Evolutionary conservation across 2,888 invertebrate genomes (phyloP), one percentile per base, ranked within the genome.

Genomic region (Drosophila setosimentum): DNA sequence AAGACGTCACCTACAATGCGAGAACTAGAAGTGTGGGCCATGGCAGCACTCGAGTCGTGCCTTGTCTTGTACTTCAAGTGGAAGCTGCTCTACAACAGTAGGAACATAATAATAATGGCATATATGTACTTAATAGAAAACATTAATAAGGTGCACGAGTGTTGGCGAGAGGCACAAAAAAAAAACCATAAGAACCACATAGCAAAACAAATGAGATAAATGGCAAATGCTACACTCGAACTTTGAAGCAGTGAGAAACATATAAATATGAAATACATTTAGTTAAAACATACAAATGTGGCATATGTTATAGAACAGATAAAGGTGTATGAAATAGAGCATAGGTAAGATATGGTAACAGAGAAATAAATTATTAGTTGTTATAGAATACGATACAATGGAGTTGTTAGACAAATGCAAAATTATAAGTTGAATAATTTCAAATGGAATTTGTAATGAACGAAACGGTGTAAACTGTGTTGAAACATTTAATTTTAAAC

Each of bases 1-100:
- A 66, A 79, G 60, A 75, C 50, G 55, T 67, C 61, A 54, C 48
- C 71, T 71, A 76, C 80, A 76, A 57, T 33, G 55, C 49, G 51
- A 30, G 54, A 53, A 53, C 37, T 27, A 35, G 54, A 54, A 35
- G 35, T 66, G 64, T 61, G 64, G 61, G 67, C 61, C 49, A 6
- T 13, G 3, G n/a, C 57, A 55, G 11, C 68, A 63, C 65, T 70
- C 30, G 63, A 74, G 37, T 45, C 54, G 68, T 68, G 59, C 16
- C 55, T 3, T 42, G 53, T 50, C 69, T 59, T 24, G 32, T 50
- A 60, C 42, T 63, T 70, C 53, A 40, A 75, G 65, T 70, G 65
- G 3, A 33, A 37, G 13, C 45, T 57, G 75, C 55, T 64, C 57
- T 40, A 57, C 30, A 35, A 58, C 50, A 32, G 48, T 65, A 42